A percentile compares a stretch with the other conserved stretches of the same genome.
phyloP scores from a whole-genome alignment of 2,797 vertebrate species.

The Acomys russatus region DNA sequence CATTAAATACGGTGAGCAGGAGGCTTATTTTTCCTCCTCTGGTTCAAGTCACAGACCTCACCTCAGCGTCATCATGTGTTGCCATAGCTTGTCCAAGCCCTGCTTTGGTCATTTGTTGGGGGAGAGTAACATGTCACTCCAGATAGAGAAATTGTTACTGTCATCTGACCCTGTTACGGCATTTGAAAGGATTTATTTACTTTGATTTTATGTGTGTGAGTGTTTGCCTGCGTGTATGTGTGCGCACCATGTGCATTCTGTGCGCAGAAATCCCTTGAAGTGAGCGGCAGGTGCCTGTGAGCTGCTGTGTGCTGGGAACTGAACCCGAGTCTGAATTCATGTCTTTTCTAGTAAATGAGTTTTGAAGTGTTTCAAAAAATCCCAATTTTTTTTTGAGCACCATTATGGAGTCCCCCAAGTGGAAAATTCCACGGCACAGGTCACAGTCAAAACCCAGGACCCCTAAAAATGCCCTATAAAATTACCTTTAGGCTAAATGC shows the following conservation, averaged over 20 bases:
- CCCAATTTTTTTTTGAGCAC: neutral
- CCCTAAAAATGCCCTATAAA: neutral
- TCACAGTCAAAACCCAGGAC: neutral
- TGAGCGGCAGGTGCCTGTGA: neutral
- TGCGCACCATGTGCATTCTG: neutral
- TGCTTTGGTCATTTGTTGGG: neutral
- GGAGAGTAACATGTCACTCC: conserved; percentile 16
- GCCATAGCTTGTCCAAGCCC: neutral
- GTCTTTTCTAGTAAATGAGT: neutral
- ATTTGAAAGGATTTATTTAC: neutral
- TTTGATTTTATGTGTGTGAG: neutral
- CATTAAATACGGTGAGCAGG: neutral
- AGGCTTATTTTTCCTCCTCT: neutral
- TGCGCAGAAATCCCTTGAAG: neutral
- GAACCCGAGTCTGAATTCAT: neutral
- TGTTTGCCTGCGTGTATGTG: neutral
- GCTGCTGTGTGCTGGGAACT: neutral
- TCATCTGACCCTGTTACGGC: neutral
- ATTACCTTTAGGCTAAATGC: neutral
- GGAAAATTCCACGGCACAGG: neutral
- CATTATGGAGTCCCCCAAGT: neutral
- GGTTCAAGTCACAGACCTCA: conserved; percentile 47
- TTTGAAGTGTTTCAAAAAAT: neutral
- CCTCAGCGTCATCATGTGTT: neutral
- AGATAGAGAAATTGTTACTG: neutral